phyloP scores from a whole-genome alignment of 2,113 vertebrate genomes.

The Pontoporia blainvillei region DNA sequence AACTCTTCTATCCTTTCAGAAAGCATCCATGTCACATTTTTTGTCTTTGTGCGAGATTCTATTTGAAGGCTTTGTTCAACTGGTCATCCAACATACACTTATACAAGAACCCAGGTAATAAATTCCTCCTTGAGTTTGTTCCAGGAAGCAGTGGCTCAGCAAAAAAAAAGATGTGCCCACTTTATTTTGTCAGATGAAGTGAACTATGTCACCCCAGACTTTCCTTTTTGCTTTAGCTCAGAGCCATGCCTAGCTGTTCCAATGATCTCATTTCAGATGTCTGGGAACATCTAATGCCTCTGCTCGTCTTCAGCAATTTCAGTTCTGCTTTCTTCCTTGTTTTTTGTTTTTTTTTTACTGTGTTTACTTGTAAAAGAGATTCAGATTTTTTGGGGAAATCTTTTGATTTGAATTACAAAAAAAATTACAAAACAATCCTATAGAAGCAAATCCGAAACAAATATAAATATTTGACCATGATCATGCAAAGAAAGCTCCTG shows the following conservation, averaged over 20 bases:
- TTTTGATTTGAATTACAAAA: background rate
- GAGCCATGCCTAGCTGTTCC: background rate
- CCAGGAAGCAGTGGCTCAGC: background rate
- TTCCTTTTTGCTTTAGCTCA: background rate
- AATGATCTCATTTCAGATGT: background rate
- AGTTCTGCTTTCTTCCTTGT: background rate
- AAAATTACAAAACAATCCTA: background rate
- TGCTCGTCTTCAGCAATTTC: background rate
- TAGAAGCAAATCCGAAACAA: background rate
- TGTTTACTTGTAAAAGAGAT: background rate
- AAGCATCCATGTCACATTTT: background rate
- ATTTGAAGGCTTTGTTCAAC: background rate
- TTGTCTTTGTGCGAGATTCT: background rate
- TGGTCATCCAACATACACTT: background rate
- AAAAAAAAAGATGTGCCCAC: background rate
- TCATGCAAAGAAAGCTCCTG: background rate
- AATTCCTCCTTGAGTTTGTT: background rate
- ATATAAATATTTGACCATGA: background rate
- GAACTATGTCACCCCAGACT: background rate
- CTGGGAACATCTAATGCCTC: background rate
- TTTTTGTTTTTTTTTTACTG: background rate
- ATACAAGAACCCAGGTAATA: background rate
- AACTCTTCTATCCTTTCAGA: background rate
- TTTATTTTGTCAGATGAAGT: background rate
- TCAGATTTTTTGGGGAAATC: background rate